phyloP scores from a whole-genome alignment of 1,140 invertebrate genomes.

The Ptiloglossa arizonensis region DNA sequence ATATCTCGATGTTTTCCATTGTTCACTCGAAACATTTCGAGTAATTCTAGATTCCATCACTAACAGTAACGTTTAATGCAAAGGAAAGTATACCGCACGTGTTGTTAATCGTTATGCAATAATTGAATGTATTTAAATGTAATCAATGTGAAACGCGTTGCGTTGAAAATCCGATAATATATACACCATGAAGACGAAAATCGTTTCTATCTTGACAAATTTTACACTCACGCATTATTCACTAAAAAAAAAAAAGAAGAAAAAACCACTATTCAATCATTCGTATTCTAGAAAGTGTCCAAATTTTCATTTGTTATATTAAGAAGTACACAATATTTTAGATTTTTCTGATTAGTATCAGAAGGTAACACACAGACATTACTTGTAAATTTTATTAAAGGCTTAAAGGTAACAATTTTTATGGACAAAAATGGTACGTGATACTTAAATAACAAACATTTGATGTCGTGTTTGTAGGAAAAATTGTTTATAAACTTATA shows the following conservation, averaged over 20 bases:
- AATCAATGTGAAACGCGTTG: conserved; percentile 46
- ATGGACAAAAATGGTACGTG: background rate
- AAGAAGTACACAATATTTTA: background rate
- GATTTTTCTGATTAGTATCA: background rate
- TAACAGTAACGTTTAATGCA: conserved; percentile 10
- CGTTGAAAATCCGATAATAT: conserved; percentile 46
- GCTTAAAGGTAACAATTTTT: conserved; percentile 19
- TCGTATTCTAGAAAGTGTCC: background rate
- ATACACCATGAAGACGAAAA: conserved; percentile 17
- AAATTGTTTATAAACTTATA: background rate
- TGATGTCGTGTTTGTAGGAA: conserved; percentile 1
- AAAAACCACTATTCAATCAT: background rate
- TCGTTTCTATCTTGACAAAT: conserved; percentile 17
- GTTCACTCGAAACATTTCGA: background rate
- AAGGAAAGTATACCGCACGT: conserved; percentile 35
- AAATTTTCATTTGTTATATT: conserved; percentile 11
- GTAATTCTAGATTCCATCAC: conserved; percentile 24
- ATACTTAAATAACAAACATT: conserved; percentile 24
- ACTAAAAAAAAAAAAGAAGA: background rate
- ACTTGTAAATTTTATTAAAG: background rate
- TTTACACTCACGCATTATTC: background rate
- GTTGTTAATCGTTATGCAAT: conserved; percentile 59
- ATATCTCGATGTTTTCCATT: background rate
- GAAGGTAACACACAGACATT: background rate
- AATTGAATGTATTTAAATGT: conserved; percentile 65